phyloP scores from a whole-genome alignment of 2,113 vertebrate genomes.

The Chinchilla lanigera region DNA sequence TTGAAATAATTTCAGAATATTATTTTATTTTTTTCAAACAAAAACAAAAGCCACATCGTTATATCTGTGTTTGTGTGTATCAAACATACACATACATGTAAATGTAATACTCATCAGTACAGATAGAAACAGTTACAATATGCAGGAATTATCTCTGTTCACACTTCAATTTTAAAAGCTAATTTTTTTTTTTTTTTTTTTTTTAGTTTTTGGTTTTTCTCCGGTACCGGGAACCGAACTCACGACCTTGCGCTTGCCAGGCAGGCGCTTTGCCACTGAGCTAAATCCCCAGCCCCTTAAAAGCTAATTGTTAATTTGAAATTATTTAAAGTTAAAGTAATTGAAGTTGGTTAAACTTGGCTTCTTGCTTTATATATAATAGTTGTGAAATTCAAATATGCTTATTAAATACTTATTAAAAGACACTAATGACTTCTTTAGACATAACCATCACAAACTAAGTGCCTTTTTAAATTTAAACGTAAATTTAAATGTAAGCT shows the following conservation, averaged over 20 bases:
- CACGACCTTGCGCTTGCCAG: no score
- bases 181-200: no score
- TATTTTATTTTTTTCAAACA: slow-evolving; percentile 39
- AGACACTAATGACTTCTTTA: neutral
- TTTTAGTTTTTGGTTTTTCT: no score
- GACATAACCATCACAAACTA: neutral
- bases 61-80: neutral
- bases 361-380: slow-evolving; percentile 35
- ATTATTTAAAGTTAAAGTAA: slow-evolving; percentile 33
- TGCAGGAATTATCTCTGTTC: neutral
- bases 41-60: neutral
- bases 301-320: neutral
- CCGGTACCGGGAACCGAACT: no score
- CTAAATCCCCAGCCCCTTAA: no score
- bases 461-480: slow-evolving; percentile 18
- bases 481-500: slow-evolving; percentile 16
- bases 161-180: neutral
- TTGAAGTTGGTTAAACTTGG: slow-evolving; percentile 7
- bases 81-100: neutral
- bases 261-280: no score
- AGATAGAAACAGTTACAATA: neutral
- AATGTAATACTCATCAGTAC: neutral
- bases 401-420: slow-evolving; percentile 3
- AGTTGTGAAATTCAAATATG: neutral
- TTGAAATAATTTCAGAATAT: neutral